These are phyloP conservation scores for Callinectes sapidus DNA, from an alignment of 2,888 invertebrate genomes.

Conservation along the genomic window DNA sequence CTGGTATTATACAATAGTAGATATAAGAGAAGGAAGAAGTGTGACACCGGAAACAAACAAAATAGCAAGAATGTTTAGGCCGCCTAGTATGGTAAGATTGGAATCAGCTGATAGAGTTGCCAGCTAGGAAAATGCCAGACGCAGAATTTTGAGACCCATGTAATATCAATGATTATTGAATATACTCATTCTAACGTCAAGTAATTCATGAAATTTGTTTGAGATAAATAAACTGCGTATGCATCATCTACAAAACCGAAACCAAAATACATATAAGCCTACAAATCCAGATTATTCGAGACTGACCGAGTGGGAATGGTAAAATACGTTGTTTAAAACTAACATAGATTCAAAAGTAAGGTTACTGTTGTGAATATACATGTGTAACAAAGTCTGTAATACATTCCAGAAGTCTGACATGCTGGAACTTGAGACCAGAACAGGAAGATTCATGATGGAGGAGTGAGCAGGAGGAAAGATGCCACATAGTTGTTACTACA, in stretches of 20 bases:
- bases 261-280: neutral
- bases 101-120: neutral
- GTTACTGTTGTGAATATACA: neutral
- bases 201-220: neutral
- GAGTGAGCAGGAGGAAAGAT: neutral
- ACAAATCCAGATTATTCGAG: no score
- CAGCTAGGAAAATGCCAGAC: neutral
- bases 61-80: neutral
- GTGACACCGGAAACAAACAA: neutral
- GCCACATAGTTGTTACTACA: neutral
- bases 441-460: neutral
- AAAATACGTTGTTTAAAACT: neutral
- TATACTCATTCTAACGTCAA: neutral
- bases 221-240: neutral
- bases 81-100: neutral
- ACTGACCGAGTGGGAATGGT: neutral
- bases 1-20: neutral
- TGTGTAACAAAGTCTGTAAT: neutral
- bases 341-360: neutral
- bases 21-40: neutral
- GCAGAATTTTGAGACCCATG: neutral
- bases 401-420: neutral
- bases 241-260: neutral
- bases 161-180: neutral
- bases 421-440: neutral